A percentile compares a stretch with the other conserved stretches of the same genome.
phyloP scores from a whole-genome alignment of 2,113 vertebrate genomes.

The Eretmochelys imbricata region DNA sequence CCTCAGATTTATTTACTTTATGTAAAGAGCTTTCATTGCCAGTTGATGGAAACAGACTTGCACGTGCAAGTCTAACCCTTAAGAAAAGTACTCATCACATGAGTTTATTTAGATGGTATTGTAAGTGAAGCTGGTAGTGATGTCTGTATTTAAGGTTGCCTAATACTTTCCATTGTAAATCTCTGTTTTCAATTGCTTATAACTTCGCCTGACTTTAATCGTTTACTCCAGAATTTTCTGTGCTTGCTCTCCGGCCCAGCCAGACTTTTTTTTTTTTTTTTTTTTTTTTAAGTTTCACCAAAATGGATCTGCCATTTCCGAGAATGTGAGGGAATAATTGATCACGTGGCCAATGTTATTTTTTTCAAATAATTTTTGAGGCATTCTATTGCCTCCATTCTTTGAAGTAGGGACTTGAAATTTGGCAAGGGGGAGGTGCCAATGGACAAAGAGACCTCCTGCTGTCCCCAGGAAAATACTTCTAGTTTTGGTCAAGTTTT shows the following conservation, averaged over 20 bases:
- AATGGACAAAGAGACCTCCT: neutral
- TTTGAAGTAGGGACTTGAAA: neutral
- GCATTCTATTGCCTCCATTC: neutral
- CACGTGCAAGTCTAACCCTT: neutral
- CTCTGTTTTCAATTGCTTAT: neutral
- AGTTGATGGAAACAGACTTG: neutral
- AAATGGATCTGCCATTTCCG: neutral
- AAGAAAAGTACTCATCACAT: neutral
- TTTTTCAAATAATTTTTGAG: neutral
- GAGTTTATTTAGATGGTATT: neutral
- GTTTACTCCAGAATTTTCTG: neutral
- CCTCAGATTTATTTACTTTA: neutral
- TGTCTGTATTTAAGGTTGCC: neutral
- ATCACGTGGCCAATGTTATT: neutral
- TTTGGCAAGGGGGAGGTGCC: neutral
- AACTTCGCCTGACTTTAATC: neutral
- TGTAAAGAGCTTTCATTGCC: neutral
- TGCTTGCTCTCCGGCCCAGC: neutral
- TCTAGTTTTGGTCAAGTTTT: neutral
- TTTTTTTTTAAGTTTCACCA: neutral
- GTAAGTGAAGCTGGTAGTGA: neutral
- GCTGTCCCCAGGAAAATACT: neutral
- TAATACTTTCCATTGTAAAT: neutral
- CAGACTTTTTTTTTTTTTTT: neutral
- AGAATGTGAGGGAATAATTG: neutral